Evolutionary conservation across 2,113 vertebrate species (phyloP).

Genomic region (Apodemus speciosus): DNA sequence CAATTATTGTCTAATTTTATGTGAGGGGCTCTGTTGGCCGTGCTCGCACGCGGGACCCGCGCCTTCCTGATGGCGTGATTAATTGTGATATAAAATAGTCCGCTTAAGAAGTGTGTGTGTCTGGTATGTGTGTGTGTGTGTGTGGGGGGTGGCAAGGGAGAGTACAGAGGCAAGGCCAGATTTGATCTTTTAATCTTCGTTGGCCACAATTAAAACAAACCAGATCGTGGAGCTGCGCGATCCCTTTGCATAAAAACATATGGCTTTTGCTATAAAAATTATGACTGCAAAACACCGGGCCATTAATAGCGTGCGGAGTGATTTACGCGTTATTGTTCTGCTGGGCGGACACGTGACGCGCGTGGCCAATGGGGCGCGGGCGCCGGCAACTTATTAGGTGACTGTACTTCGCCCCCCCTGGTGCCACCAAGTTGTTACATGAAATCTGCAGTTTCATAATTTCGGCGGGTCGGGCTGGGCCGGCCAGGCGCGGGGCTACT

Average conservation of each 20-base stretch:
- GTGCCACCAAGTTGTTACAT: slow-evolving; percentile 97
- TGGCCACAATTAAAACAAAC: slow-evolving; percentile 90
- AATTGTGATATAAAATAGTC: slow-evolving; percentile 91
- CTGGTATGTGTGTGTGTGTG: slow-evolving; percentile 42
- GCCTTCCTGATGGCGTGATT: slow-evolving; percentile 88
- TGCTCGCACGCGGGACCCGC: slow-evolving; percentile 77
- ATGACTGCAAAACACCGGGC: slow-evolving; percentile 95
- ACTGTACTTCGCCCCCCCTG: slow-evolving; percentile 89
- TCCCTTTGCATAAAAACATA: slow-evolving; percentile 94
- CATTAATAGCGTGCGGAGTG: slow-evolving; percentile 98
- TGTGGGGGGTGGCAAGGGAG: neutral
- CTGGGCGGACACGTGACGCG: slow-evolving; percentile 90
- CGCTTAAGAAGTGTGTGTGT: slow-evolving; percentile 77
- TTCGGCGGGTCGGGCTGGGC: slow-evolving; percentile 90
- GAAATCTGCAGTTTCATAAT: slow-evolving; percentile 97
- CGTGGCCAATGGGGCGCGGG: slow-evolving; percentile 91
- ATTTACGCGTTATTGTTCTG: slow-evolving; percentile 99
- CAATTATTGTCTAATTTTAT: slow-evolving; percentile 88
- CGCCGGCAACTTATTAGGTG: slow-evolving; percentile 94
- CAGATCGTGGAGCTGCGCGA: slow-evolving; percentile 91
- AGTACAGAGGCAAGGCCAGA: slow-evolving; percentile 69
- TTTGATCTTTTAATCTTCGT: slow-evolving; percentile 88
- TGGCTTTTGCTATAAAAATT: slow-evolving; percentile 95
- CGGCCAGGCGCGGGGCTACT: slow-evolving; percentile 76
- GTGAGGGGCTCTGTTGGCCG: slow-evolving; percentile 83